These are phyloP conservation scores for Monomorium pharaonis DNA, from an alignment of 1,140 invertebrate genomes.

Conservation along the genomic window DNA sequence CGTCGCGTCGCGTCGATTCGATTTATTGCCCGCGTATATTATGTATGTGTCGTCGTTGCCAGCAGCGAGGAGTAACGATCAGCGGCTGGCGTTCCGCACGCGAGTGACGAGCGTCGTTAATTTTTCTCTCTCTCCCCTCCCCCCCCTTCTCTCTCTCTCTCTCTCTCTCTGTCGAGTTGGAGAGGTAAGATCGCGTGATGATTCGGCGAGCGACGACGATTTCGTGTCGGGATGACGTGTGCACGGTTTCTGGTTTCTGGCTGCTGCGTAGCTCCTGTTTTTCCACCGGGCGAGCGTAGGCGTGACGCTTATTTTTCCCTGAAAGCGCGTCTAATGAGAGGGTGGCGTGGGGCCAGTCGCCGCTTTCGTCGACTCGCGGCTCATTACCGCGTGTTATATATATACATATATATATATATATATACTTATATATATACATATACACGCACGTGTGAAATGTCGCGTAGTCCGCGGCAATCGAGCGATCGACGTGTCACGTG, in stretches of 20 bases:
- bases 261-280: conserved; percentile 8
- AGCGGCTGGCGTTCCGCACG: too few species aligned
- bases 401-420: neutral
- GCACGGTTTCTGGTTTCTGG: neutral
- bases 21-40: neutral
- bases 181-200: too few species aligned
- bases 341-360: too few species aligned
- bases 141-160: too few species aligned
- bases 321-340: neutral
- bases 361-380: too few species aligned
- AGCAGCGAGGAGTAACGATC: neutral
- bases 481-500: neutral
- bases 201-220: neutral
- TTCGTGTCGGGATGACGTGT: neutral
- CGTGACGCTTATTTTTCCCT: neutral
- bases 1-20: neutral
- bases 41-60: neutral
- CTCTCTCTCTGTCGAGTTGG: too few species aligned
- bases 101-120: too few species aligned
- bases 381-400: neutral
- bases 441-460: neutral
- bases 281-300: neutral
- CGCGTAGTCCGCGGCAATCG: neutral
- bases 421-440: too few species aligned
- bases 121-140: too few species aligned